Evolutionary conservation across 1,140 invertebrate genomes (phyloP), one percentile per base, ranked within the genome.

Genomic region (Mycetomoellerius zeteki): DNA sequence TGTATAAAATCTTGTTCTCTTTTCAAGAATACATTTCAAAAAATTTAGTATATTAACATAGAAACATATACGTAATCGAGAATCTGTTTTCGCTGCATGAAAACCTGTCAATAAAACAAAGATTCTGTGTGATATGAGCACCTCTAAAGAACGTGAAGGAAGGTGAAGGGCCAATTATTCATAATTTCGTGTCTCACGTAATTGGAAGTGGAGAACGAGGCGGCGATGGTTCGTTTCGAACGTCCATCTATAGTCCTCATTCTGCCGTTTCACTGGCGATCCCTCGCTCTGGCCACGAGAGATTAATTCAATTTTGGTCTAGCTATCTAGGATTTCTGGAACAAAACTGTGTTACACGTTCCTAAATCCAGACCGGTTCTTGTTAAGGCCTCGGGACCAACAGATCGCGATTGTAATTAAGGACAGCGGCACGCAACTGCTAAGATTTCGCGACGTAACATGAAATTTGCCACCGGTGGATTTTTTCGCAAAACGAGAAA

Each of bases 121-220:
- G 75, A 85, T 80, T 19, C 14, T 56, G 64, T 33, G 77, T 73
- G 62, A 27, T 81, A 37, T 65, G 78, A 88, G 64, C 58, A 54
- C 27, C 84, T 54, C 72, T 64, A 88, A 90, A 87, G 85, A 72
- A 84, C 30, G 56, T 12, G 85, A 30, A 58, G 58, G 85, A 90
- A 89, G 88, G 67, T 76, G 85, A 87, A 89, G 75, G 62, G 88
- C 85, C 88, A 87, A 90, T 90, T 90, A 90, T 33, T 80, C 56
- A 62, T 87, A 89, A 90, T 90, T 90, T 90, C 69, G 89, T 86
- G 75, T 87, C 86, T 87, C 86, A 78, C 52, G 67, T 90, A 90
- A 90, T 90, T 89, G 89, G 86, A 56, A 54, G 47, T 89, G 60
- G 78, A 82, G 56, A 80, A 86, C 58, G 24, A 58, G 58, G 21